Percentiles rank a stretch among this genome's conserved stretches.
Evolutionary conservation across 2,797 vertebrate genomes (phyloP).

Genomic region (Pseudochirops corinnae): DNA sequence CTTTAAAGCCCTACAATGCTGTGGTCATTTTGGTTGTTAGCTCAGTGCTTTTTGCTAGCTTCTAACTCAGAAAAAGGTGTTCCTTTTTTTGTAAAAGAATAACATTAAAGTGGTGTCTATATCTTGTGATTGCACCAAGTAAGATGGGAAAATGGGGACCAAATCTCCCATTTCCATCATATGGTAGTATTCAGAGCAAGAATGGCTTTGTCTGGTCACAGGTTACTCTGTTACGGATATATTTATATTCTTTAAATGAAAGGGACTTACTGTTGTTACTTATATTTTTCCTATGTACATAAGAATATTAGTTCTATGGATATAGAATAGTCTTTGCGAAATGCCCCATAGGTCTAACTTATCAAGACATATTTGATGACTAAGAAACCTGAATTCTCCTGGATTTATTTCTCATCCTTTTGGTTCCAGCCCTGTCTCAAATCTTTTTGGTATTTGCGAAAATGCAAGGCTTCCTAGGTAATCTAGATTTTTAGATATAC

Average conservation of each 20-base stretch:
- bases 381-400: conserved; percentile 26
- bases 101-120: background rate
- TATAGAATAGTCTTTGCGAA: conserved; percentile 29
- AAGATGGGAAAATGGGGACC: background rate
- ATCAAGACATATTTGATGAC: background rate
- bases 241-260: conserved; percentile 16
- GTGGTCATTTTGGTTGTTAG: background rate
- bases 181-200: background rate
- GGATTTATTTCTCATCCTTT: conserved; percentile 22
- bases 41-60: background rate
- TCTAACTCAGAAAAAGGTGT: background rate
- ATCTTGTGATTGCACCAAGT: background rate
- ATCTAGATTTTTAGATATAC: background rate
- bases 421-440: conserved; percentile 16
- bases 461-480: conserved; percentile 38
- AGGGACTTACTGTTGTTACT: background rate
- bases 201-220: background rate
- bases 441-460: conserved; percentile 28
- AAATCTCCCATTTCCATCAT: background rate
- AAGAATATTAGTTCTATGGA: background rate
- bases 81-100: background rate
- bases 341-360: conserved; percentile 21
- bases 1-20: background rate
- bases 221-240: background rate
- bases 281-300: conserved; percentile 20